These are phyloP conservation scores for Microchrysa polita DNA, from an alignment of 2,888 invertebrate genomes.

Conservation along the genomic window DNA sequence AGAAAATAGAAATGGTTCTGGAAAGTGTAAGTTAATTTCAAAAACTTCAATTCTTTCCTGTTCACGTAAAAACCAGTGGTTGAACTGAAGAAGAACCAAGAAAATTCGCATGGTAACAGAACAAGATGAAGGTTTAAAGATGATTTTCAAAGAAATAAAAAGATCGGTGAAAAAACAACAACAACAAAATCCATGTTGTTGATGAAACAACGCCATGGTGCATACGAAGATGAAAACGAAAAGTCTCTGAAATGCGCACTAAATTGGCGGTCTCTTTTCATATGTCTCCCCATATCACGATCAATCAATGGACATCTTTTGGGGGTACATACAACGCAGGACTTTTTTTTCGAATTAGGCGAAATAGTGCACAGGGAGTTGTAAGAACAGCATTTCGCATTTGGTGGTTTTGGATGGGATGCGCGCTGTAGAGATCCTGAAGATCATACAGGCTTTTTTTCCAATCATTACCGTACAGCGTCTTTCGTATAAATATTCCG, in stretches of 20 bases:
- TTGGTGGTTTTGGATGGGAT: conserved; percentile 3
- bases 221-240: conserved; percentile 49
- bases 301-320: conserved; percentile 54
- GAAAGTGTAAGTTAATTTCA: conserved; percentile 29
- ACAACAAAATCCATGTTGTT: conserved; percentile 27
- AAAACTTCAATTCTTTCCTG: conserved; percentile 13
- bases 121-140: conserved; percentile 10
- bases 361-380: conserved; percentile 1
- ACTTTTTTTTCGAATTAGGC: not conserved
- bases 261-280: conserved; percentile 54
- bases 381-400: not conserved
- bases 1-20: too few species aligned
- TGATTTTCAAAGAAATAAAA: not conserved
- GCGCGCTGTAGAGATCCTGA: not conserved
- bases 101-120: conserved; percentile 17
- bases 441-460: too few species aligned
- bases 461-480: too few species aligned
- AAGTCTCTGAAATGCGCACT: conserved; percentile 52
- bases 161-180: conserved; percentile 14
- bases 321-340: conserved; percentile 3
- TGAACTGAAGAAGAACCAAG: not conserved
- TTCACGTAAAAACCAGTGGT: conserved; percentile 19
- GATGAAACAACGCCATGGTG: conserved; percentile 47
- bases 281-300: conserved; percentile 54
- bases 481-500: too few species aligned